phyloP scores from a whole-genome alignment of 2,888 invertebrate genomes.

The Machimus atricapillus region DNA sequence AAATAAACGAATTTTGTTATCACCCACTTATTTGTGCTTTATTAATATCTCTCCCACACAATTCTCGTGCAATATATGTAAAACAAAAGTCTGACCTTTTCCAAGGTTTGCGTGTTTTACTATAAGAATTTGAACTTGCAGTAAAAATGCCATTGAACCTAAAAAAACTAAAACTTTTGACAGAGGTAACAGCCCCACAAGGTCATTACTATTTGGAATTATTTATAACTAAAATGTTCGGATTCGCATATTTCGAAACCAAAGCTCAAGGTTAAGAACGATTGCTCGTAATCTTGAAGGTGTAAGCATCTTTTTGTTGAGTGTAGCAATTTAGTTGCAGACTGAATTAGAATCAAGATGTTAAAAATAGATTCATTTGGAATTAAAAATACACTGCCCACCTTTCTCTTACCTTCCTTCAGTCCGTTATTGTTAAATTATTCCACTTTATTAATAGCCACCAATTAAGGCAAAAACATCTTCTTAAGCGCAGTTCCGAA shows the following conservation, averaged over 20 bases:
- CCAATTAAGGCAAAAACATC: not conserved
- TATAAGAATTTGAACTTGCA: not conserved
- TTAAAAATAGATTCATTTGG: not conserved
- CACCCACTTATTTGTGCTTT: not conserved
- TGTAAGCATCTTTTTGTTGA: not conserved
- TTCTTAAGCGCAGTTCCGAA: not conserved
- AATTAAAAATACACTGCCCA: not conserved
- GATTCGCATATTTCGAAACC: not conserved
- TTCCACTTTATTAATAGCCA: not conserved
- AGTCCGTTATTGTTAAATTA: not conserved
- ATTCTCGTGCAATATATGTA: not conserved
- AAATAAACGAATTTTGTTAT: not conserved
- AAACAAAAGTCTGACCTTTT: not conserved
- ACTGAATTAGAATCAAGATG: not conserved
- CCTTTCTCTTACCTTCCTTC: not conserved
- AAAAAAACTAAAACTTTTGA: not conserved
- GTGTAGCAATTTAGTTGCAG: not conserved
- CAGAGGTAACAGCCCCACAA: not conserved
- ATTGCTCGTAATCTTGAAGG: not conserved
- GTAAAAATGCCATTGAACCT: not conserved
- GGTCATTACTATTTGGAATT: not conserved
- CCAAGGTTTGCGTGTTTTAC: not conserved
- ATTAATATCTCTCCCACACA: not conserved
- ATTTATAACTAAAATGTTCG: not conserved
- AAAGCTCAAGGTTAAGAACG: not conserved